A percentile compares a stretch with the other conserved stretches of the same genome.
Conservation (phyloP, 2,113 vertebrate genomes). For the Scartelaos histophorus region DNA sequence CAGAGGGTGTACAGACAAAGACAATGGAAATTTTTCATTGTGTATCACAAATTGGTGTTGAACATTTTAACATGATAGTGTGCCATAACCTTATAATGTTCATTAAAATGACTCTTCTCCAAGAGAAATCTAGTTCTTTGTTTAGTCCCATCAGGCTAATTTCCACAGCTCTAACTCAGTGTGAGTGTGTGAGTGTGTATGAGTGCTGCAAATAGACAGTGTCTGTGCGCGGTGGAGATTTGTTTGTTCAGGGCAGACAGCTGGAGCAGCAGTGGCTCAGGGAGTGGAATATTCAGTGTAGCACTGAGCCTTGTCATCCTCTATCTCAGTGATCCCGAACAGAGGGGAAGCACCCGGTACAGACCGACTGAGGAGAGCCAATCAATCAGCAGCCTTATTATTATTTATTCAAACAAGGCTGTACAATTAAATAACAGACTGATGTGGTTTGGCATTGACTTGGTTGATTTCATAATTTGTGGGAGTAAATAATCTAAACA, state of each 20-base stretch:
- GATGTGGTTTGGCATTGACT: neutral
- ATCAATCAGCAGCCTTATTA: slow-evolving; percentile 50
- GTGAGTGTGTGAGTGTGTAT: slow-evolving; percentile 13
- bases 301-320: slow-evolving; percentile 54
- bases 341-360: slow-evolving; percentile 37
- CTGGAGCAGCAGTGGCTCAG: slow-evolving; percentile 33
- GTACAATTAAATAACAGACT: slow-evolving; percentile 28
- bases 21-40: neutral
- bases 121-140: slow-evolving; percentile 16
- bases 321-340: slow-evolving; percentile 49
- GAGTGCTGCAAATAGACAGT: slow-evolving; percentile 33
- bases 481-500: too few relatives aligned
- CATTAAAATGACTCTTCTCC: neutral
- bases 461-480: neutral
- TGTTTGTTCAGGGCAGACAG: slow-evolving; percentile 55
- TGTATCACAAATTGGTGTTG: neutral
- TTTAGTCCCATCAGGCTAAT: slow-evolving; percentile 32
- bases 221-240: slow-evolving; percentile 27
- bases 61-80: too few relatives aligned
- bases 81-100: too few relatives aligned
- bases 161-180: slow-evolving; percentile 34
- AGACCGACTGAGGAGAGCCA: slow-evolving; percentile 39
- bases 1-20: neutral
- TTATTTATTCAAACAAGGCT: slow-evolving; percentile 32
- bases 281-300: slow-evolving; percentile 43